Evolutionary conservation across 2,888 invertebrate genomes (phyloP), one percentile per base, ranked within the genome.

Genomic region (Macroteleia sp.): DNA sequence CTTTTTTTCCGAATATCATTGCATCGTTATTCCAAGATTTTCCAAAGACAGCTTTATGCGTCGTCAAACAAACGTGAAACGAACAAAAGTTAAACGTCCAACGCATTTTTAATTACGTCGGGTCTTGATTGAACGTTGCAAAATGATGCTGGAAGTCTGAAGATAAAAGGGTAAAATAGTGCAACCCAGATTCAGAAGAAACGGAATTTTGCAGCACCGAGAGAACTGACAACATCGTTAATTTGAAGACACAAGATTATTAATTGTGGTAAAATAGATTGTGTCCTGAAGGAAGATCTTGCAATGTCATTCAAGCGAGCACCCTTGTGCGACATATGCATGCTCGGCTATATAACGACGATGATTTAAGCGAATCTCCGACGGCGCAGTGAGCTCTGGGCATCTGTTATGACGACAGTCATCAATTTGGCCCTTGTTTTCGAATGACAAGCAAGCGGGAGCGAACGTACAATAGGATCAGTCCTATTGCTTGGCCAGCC

Each of bases 341-440:
- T 6, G 61, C 46, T 32, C 41, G 17, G 32, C 42, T 67, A 32
- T 74, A 78, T 39, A 34, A 50, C 52, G 10, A 54, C 39, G 67
- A 75, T 79, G 79, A 75, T 75, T 79, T 75, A 75, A 61, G 79
- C 75, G 79, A 59, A 28, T 71, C 74, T 71, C 75, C 61, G 44
- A 54, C 66, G 56, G 56, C 16, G 75, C 78, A 62, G 14, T 59
- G 64, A 74, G 69, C n/a, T n/a, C 59, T 20, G 42, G 66, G 79
- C 66, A 71, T 79, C 75, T 70, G 71, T 71, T 75, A 75, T 74
- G 79, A 79, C 52, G 79, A 75, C 61, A 69, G 71, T 75, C 79
- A 79, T 79, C 79, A 76, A 79, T 79, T 75, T 73, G 62, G 71
- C 50, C 48, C 71, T 79, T 76, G 71, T 76, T 79, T 79, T 70